Base-by-base conservation (phyloP, 2,113 vertebrate genomes). In the Ptilorrhoa leucosticta region DNA sequence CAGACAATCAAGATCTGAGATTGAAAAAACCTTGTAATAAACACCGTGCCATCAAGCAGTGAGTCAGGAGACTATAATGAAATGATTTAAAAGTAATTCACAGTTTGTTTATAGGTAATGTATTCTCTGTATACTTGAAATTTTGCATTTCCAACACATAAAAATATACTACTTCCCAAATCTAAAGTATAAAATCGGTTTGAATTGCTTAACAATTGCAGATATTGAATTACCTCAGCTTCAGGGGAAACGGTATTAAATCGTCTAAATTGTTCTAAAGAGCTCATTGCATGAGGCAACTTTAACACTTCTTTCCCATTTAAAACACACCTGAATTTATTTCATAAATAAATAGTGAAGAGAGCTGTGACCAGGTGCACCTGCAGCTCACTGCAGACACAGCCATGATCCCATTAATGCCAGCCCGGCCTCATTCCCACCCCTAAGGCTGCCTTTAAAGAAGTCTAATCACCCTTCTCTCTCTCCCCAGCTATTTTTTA, bases 291-390 rank as follows among this genome's bases (percentile, higher is more conserved):
- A 42, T 1, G 11, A 45, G 47, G 48, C 16, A 15, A 10, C 48
- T 61, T 50, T 27, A 85, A 31, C 40, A 13, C 15, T 28, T 71
- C 37, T 37, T 48, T 19, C 27, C 51, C 35, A 33, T 68, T 51
- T 40, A 12, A 54, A 78, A 51, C 0, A 4, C 3, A 1, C 11
- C 4, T 0, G 7, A 35, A 45, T 57, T 63, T 23, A 30, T 53
- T 60, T 47, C 17, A 47, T 69, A 22, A n/a, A 19, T 28, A 27
- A 61, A 45, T 0, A 30, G 11, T 7, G 54, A 48, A 31, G 47
- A 27, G n/a, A 65, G 79, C 44, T 8, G 57, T 12, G 47, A 4
- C 1, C 56, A 61, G 44, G 37, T 7, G 48, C 66, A n/a, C 13
- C 73, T 64, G 84, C 33, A 33, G 20, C 77, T n/a, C 77, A 27